Base-by-base conservation (phyloP, 2,113 vertebrate species). In the Odontesthes bonariensis region DNA sequence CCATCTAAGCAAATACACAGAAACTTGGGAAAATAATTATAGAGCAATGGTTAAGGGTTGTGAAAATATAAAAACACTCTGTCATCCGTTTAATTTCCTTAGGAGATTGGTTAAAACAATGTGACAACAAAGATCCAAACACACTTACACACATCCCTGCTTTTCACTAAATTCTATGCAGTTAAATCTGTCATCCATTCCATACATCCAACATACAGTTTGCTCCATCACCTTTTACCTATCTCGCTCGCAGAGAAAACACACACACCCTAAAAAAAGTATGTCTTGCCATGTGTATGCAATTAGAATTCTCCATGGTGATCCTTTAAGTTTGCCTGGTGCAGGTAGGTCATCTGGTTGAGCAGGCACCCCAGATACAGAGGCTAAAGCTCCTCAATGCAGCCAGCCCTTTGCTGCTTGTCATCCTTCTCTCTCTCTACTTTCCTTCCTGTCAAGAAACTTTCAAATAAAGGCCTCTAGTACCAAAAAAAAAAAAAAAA, bases 81-180 rank as follows among this genome's bases (percentile, higher is more conserved):
- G 53, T 90, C 80, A 82, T 88, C 77, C 67, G 60, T 84, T 85
- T 87, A 60, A 84, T 70, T 83, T 82, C 54, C 69, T 73, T 57
- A 74, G 66, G 22, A 51, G 69, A 77, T 66, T 63, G 40, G 12
- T 73, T 69, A 65, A 67, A 9, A 47, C 59, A 75, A 72, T 61
- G 70, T 69, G 61, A 77, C 54, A 2, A 64, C 55, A 62, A 61
- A 65, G 22, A 56, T 32, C 63, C 58, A 38, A 23, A 22, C 56
- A 54, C 71, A 52, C 60, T 62, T 52, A 63, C 8, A 22, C 38
- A 51, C 47, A 46, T 47, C 22, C 33, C n/a, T 49, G 8, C 22
- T 31, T n/a, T 59, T 53, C 17, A 52, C 3, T 27, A 3, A 27
- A 27, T 27, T 27, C 27, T 27, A 27, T 27, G 2, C 27, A 27